Base-by-base conservation (phyloP, 2,797 vertebrate species). In the Premnoplex brunnescens region DNA sequence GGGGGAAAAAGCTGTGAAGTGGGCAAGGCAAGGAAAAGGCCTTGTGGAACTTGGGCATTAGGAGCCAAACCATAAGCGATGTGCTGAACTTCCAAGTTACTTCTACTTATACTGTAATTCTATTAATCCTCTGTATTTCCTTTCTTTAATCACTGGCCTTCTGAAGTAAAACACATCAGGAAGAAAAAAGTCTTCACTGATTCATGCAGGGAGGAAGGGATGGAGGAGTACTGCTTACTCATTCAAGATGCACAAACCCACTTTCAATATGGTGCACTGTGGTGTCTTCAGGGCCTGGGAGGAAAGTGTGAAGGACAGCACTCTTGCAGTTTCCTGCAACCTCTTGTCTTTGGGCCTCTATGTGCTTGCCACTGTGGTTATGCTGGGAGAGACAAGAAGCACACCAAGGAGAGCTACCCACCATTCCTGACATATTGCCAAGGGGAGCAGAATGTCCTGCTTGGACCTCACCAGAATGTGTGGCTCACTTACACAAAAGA, bases 211-310 rank as follows among this genome's bases (percentile, higher is more conserved):
- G 84, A 89, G 56, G 83, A 90, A 93, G 24, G 85, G 58, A 67
- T 73, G 85, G 86, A 96, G 91, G 93, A 96, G 88, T 97, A 79
- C 2, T 80, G 86, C 84, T 95, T 91, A 97, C 68, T 96, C 95
- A 97, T 12, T 60, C 60, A 77, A 77, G 64, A 92, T 2, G 44
- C 71, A 91, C 22, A 95, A 95, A 89, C 89, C 89, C 88, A 93
- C 94, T 91, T 88, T 87, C 95, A 97, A 28, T 92, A 96, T 86
- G 91, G 88, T 67, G 32, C 44, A 64, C 77, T 79, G 39, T 13
- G 60, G 13, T 48, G 58, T 46, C 76, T 91, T 62, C 0, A 0
- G 41, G 88, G 39, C 55, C 55, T 44, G 21, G 24, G 69, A 26
- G n/a, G 44, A 73, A 91, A 75, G 30, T 3, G 21, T 66, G 56